phyloP scores from a whole-genome alignment of 2,113 vertebrate genomes.

The Percopsis transmontana region DNA sequence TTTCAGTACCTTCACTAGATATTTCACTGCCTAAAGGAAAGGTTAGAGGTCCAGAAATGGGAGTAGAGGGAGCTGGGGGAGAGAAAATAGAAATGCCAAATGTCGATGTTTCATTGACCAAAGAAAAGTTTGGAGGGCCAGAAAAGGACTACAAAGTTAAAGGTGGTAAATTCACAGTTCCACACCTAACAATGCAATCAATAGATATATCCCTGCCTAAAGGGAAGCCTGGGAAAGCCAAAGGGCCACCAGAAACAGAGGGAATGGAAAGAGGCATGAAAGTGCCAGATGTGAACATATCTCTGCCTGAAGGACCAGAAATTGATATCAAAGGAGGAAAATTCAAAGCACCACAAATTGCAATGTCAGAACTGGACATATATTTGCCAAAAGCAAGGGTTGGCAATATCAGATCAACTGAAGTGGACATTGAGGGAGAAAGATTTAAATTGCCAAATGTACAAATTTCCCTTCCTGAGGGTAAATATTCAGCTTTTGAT shows the following conservation, averaged over 20 bases:
- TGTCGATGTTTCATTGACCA: no score
- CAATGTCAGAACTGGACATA: slow-evolving; percentile 54
- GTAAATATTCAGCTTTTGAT: slow-evolving; percentile 22
- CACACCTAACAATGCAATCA: slow-evolving; percentile 54
- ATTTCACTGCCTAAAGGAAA: slow-evolving; percentile 44
- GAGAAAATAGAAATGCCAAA: slow-evolving; percentile 41
- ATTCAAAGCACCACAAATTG: slow-evolving; percentile 53
- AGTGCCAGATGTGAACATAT: slow-evolving; percentile 51
- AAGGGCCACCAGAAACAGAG: no score
- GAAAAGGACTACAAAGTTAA: slow-evolving; percentile 23
- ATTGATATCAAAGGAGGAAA: slow-evolving; percentile 15
- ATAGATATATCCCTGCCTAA: slow-evolving; percentile 65
- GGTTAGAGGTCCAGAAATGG: neutral
- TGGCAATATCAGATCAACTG: slow-evolving; percentile 11
- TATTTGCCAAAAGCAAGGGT: slow-evolving; percentile 41
- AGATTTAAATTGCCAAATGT: slow-evolving; percentile 56
- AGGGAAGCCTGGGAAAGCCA: slow-evolving; percentile 33
- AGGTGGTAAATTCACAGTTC: slow-evolving; percentile 38
- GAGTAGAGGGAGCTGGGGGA: slow-evolving; percentile 30
- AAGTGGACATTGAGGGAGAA: slow-evolving; percentile 29
- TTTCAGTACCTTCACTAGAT: slow-evolving; percentile 49
- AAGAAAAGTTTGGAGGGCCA: slow-evolving; percentile 32
- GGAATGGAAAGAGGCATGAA: no score
- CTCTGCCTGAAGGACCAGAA: slow-evolving; percentile 44
- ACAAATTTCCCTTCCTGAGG: slow-evolving; percentile 59